These are phyloP conservation scores for Brassicogethes aeneus DNA, from an alignment of 2,888 invertebrate genomes.

Conservation along the genomic window DNA sequence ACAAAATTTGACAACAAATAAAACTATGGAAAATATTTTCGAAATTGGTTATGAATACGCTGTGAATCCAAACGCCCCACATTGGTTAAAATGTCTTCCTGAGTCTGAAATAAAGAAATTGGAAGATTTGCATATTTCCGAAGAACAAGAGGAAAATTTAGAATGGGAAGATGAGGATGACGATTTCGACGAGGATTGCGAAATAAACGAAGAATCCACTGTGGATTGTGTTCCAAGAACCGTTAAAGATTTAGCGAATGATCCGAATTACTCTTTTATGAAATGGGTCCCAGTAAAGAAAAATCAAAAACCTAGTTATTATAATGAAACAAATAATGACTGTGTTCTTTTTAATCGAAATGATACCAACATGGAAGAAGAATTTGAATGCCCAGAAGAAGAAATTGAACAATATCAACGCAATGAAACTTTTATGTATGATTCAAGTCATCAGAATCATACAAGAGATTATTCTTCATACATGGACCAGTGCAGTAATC, in stretches of 20 bases:
- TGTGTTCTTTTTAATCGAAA: too few relatives aligned
- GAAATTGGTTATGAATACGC: conserved; percentile 27
- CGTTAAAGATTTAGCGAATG: background rate
- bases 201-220: conserved; percentile 13
- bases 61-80: conserved; percentile 14
- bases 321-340: too few relatives aligned
- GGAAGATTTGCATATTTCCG: conserved; percentile 5
- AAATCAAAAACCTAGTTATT: background rate
- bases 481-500: conserved; percentile 28
- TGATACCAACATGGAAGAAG: background rate
- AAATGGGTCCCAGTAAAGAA: conserved; percentile 23
- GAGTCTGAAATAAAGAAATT: conserved; percentile 6
- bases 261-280: conserved; percentile 15
- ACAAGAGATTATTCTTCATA: too few relatives aligned
- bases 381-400: background rate
- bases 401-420: background rate
- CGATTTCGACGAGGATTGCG: conserved; percentile 10
- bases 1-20: too few relatives aligned
- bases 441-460: too few relatives aligned
- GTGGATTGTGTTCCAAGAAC: conserved; percentile 7
- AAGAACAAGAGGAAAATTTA: too few relatives aligned
- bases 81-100: conserved; percentile 23
- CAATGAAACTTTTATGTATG: background rate
- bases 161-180: conserved; percentile 9
- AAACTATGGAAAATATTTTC: conserved; percentile 27